Evolutionary conservation across 2,113 vertebrate species (phyloP), one percentile per base, ranked within the genome.

Genomic region (Ancistrus triradiatus): DNA sequence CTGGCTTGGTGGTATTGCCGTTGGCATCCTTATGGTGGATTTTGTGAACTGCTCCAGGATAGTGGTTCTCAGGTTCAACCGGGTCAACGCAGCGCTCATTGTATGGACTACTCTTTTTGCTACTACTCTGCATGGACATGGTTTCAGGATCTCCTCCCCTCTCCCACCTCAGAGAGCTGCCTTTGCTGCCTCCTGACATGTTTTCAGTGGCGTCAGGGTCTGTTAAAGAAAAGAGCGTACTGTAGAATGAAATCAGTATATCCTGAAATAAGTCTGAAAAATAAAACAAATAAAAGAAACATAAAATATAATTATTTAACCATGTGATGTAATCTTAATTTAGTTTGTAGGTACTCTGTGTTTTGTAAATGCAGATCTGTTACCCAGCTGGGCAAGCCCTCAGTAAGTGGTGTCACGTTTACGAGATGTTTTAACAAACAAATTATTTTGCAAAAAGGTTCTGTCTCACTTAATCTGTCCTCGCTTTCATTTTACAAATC

Each of bases 1-100:
- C 95, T 0, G 85, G 74, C 42, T 89, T 82, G 0, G 83, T 82
- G 2, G 87, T 84, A 0, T 90, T 85, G 0, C 87, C 86, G 0
- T 91, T 85, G 0, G 87, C 80, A 38, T 93, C 89, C 14, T 77
- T 84, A 49, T 78, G 80, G 49, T 84, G 78, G 2, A 86, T 78
- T 64, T 80, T 90, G 66, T 84, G 81, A n/a, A 77, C 43, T 2
- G 42, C 56, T 43, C 77, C 60, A 10, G 44, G 51, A 22, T 4
- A 33, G 0, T 64, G 68, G 31, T 49, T 70, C 38, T 33, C 35
- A 6, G 69, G 78, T 0, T 81, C 82, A 51, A 76, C 64, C 0
- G 79, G 84, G 76, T 89, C 86, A 9, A 89, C 81, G 7, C 78
- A 84, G 64, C 84, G 82, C 73, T 89, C 84, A 66, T 80, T 49